A percentile compares a stretch with the other conserved stretches of the same genome.
phyloP scores from a whole-genome alignment of 1,140 invertebrate species.

The Heliothis virescens region DNA sequence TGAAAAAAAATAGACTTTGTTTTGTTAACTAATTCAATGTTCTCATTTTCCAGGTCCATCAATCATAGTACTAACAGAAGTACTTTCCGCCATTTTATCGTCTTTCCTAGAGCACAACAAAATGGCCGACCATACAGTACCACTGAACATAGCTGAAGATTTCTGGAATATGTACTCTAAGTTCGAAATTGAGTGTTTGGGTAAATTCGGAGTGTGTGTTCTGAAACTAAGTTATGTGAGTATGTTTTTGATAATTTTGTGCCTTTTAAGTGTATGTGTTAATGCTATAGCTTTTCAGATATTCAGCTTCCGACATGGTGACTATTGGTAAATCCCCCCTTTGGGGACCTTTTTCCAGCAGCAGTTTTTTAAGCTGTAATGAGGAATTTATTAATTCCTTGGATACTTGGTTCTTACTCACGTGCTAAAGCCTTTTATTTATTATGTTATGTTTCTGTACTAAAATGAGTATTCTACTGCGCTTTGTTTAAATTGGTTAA shows the following conservation, averaged over 20 bases:
- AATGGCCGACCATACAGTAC: constrained; percentile 81
- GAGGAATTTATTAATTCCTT: no score
- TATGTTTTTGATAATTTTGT: constrained; percentile 48
- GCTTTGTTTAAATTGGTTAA: no score
- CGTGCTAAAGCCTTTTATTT: no score
- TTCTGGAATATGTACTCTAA: constrained; percentile 70
- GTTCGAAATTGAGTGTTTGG: constrained; percentile 73
- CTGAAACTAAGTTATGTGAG: constrained; percentile 77
- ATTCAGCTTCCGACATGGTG: no score
- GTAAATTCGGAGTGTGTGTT: constrained; percentile 73
- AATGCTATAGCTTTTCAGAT: neutral
- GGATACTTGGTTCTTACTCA: no score
- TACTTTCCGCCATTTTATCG: constrained; percentile 75
- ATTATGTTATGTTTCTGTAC: no score
- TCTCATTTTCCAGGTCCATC: constrained; percentile 71
- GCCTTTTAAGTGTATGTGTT: no score
- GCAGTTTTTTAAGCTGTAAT: no score
- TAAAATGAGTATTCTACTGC: no score
- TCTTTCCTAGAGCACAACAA: constrained; percentile 71
- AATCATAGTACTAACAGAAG: constrained; percentile 72
- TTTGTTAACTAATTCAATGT: neutral
- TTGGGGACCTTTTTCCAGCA: no score
- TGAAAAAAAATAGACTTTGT: no score
- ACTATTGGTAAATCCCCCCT: no score
- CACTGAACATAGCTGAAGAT: constrained; percentile 70